phyloP scores from a whole-genome alignment of 2,113 vertebrate genomes.

The Typhlomys cinereus region DNA sequence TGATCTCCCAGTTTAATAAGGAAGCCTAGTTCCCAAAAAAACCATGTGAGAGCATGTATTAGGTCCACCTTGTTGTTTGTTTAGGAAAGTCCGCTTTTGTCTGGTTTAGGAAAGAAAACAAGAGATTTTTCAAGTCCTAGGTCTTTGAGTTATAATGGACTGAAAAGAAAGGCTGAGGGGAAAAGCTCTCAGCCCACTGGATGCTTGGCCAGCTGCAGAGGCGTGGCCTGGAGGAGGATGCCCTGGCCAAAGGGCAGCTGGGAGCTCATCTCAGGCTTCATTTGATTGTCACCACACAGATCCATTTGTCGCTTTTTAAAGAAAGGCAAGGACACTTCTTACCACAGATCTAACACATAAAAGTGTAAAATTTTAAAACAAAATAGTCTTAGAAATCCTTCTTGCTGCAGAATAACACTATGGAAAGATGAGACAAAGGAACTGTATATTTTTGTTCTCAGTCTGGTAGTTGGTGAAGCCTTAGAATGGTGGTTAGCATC shows the following conservation, averaged over 20 bases:
- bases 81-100: too few species aligned
- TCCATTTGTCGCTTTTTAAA: conserved; percentile 33
- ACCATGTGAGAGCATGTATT: conserved; percentile 1
- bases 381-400: conserved; percentile 53
- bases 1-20: conserved; percentile 57
- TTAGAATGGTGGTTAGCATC: conserved; percentile 35
- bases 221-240: not conserved
- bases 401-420: conserved; percentile 28
- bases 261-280: not conserved
- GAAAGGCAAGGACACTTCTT: not conserved
- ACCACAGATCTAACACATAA: conserved; percentile 32
- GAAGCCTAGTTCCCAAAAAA: conserved; percentile 51
- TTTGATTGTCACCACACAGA: not conserved
- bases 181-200: not conserved
- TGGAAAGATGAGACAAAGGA: conserved; percentile 57
- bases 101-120: conserved; percentile 32
- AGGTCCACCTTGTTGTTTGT: not conserved
- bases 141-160: conserved; percentile 16
- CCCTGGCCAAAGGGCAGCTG: not conserved
- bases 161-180: not conserved
- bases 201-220: rapidly evolving
- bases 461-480: conserved; percentile 55
- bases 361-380: conserved; percentile 43
- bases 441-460: not conserved
- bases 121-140: conserved; percentile 42